phyloP scores from a whole-genome alignment of 2,888 invertebrate species.

The Acanthosepion lycidas region DNA sequence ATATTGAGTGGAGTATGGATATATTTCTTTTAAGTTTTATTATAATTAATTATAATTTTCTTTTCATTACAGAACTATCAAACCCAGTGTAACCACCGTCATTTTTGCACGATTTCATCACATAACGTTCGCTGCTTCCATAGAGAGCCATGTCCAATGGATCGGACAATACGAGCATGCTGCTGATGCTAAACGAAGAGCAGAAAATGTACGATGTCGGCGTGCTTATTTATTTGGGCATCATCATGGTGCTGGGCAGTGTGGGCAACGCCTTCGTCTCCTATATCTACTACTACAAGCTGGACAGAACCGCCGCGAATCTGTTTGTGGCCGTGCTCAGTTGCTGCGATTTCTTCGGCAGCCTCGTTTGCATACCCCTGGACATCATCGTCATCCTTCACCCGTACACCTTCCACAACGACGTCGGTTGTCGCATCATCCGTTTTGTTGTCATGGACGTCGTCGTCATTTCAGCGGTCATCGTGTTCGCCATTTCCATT shows the following conservation, averaged over 20 bases:
- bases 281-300: slow-evolving; percentile 25
- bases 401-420: not conserved
- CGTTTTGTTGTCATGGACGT: slow-evolving; percentile 20
- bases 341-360: not conserved
- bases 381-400: not conserved
- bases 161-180: not conserved
- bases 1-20: too few species aligned
- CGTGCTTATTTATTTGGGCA: not conserved
- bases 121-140: not conserved
- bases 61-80: not conserved
- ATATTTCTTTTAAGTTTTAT: too few species aligned
- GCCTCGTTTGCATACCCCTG: not conserved
- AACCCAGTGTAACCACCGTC: not conserved
- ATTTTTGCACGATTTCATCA: not conserved
- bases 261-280: not conserved
- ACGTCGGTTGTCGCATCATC: not conserved
- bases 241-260: not conserved
- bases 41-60: not conserved
- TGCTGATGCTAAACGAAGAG: not conserved
- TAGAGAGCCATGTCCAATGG: not conserved
- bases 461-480: not conserved
- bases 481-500: slow-evolving; percentile 36
- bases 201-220: not conserved
- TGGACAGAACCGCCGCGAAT: not conserved
- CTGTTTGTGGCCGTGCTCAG: slow-evolving; percentile 23